Conservation (phyloP, 2,888 invertebrate genomes). For the Hanleya hanleyi region DNA sequence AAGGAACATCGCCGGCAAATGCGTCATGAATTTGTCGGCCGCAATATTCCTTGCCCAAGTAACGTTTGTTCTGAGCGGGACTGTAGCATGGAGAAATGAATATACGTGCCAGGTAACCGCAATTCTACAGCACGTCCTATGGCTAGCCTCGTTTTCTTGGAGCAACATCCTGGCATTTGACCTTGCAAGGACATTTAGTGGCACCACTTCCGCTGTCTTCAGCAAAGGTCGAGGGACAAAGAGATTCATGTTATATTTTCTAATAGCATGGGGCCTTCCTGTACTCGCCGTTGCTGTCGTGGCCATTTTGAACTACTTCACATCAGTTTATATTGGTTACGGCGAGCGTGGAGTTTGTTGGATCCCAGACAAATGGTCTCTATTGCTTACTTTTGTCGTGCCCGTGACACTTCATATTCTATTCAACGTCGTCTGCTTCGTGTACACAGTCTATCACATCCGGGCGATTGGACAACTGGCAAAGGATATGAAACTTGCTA, state of each 20-base stretch:
- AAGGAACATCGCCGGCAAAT: background rate
- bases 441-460: background rate
- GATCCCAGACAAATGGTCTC: background rate
- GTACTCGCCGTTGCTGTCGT: background rate
- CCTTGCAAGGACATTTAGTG: background rate
- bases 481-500: background rate
- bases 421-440: background rate
- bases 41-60: conserved; percentile 2
- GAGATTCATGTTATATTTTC: background rate
- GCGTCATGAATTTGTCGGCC: background rate
- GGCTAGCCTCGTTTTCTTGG: background rate
- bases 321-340: background rate
- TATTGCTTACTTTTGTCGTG: background rate
- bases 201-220: background rate
- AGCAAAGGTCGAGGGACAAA: background rate
- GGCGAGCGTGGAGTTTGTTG: background rate
- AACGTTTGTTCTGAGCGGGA: background rate
- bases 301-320: background rate
- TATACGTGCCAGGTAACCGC: background rate
- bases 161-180: background rate
- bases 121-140: background rate
- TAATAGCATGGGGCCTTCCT: background rate
- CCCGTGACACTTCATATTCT: background rate
- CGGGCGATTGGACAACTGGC: background rate
- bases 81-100: background rate